A percentile compares a stretch with the other conserved stretches of the same genome.
Evolutionary conservation across 2,113 vertebrate species (phyloP).

Genomic region (Pao palembangensis): DNA sequence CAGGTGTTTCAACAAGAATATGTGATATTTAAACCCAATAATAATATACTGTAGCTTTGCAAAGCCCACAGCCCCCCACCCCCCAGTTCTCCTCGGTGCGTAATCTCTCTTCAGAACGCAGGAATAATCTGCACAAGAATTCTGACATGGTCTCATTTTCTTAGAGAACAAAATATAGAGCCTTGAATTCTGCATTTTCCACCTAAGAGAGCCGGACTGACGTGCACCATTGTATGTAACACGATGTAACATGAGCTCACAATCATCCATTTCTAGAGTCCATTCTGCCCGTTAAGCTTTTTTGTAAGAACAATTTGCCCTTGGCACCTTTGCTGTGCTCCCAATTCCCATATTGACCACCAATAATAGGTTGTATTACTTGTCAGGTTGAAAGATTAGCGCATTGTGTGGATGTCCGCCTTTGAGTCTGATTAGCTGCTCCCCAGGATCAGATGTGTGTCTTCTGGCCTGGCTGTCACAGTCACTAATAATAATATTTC

Average conservation of each 20-base stretch:
- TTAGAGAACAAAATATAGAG: no score
- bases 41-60: no score
- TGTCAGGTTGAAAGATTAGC: slow-evolving; percentile 50
- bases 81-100: no score
- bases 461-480: slow-evolving; percentile 40
- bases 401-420: slow-evolving; percentile 23
- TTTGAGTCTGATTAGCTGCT: slow-evolving; percentile 36
- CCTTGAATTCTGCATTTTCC: neutral
- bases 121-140: no score
- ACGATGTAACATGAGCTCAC: slow-evolving; percentile 1
- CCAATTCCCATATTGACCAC: slow-evolving; percentile 49
- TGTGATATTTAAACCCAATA: no score
- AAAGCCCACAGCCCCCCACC: no score
- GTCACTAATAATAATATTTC: slow-evolving; percentile 52
- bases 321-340: slow-evolving; percentile 36
- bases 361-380: slow-evolving; percentile 42
- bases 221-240: neutral
- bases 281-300: slow-evolving; percentile 26
- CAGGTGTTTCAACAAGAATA: no score
- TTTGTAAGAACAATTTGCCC: slow-evolving; percentile 29
- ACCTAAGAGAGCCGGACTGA: neutral
- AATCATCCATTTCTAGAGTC: slow-evolving; percentile 14
- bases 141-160: no score
- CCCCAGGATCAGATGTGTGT: slow-evolving; percentile 10
- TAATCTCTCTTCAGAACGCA: no score